phyloP scores from a whole-genome alignment of 2,113 vertebrate genomes.

The Parotia lawesii region DNA sequence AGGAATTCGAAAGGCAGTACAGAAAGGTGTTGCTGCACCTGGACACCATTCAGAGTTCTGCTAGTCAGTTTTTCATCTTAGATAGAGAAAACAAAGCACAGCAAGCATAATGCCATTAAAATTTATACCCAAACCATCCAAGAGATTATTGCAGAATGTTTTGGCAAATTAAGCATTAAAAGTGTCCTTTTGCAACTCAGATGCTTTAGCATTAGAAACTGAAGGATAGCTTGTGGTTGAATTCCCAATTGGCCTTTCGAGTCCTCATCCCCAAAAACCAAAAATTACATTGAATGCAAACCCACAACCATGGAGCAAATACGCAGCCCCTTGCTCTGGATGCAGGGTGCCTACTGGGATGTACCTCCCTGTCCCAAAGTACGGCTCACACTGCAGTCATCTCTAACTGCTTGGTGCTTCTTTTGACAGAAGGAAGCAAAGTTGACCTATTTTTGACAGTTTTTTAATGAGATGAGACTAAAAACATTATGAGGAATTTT shows the following conservation, averaged over 20 bases:
- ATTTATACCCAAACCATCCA: neutral
- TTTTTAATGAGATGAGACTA: conserved; percentile 8
- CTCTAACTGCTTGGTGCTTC: neutral
- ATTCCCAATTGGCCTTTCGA: neutral
- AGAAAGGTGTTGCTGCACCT: conserved; percentile 62
- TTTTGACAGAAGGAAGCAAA: neutral
- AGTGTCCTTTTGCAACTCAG: neutral
- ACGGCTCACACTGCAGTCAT: neutral
- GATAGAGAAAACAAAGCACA: neutral
- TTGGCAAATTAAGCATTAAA: neutral
- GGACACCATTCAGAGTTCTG: conserved; percentile 38
- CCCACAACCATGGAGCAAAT: neutral
- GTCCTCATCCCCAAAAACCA: neutral
- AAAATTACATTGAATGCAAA: neutral
- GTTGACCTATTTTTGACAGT: conserved; percentile 6
- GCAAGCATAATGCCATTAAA: conserved; percentile 2
- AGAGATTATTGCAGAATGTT: neutral
- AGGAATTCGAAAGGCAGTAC: conserved; percentile 32
- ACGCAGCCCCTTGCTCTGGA: neutral
- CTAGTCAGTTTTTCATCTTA: neutral
- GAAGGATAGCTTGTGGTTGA: neutral
- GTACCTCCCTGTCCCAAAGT: neutral
- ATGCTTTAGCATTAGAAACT: neutral
- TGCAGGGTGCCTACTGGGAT: neutral
- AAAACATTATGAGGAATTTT: neutral